Conservation (phyloP, 1,140 invertebrate species). For the Drosophila littoralis region DNA sequence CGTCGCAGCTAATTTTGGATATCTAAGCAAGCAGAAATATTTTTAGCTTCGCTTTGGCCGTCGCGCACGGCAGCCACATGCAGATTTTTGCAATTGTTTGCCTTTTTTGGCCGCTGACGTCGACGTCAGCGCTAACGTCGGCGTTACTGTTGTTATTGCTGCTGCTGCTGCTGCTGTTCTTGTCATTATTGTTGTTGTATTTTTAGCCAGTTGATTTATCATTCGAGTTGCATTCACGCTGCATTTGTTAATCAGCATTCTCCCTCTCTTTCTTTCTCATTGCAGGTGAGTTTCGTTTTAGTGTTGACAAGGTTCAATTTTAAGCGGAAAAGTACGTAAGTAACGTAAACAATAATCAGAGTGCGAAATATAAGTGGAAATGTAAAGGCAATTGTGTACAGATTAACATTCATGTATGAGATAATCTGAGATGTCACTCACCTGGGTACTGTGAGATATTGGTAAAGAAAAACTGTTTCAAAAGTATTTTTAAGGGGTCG, state of each 20-base stretch:
- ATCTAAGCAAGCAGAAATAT: constrained; percentile 78
- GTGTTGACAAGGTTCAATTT: constrained; percentile 15
- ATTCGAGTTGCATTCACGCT: constrained; percentile 71
- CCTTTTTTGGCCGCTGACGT: constrained; percentile 71
- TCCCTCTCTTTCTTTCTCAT: constrained; percentile 40
- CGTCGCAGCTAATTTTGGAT: constrained; percentile 77
- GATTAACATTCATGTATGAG: background rate
- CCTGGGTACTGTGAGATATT: background rate
- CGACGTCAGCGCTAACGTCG: constrained; percentile 26
- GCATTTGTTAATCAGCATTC: constrained; percentile 67
- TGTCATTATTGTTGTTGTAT: constrained; percentile 59
- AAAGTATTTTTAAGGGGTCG: too few relatives aligned
- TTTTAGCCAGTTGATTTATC: constrained; percentile 78
- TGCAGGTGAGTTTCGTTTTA: constrained; percentile 62
- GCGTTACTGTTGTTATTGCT: constrained; percentile 39
- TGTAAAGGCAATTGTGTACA: background rate
- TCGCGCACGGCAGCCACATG: constrained; percentile 58
- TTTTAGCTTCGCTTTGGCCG: constrained; percentile 63
- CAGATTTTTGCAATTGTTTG: constrained; percentile 82
- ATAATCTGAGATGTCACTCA: background rate
- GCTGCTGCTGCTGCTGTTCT: constrained; percentile 50
- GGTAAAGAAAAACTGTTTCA: background rate
- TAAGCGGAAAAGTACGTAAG: constrained; percentile 48
- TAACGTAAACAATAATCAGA: constrained; percentile 31
- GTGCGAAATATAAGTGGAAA: background rate